These are phyloP conservation scores for Propithecus perrieri DNA, from an alignment of 2,797 vertebrate genomes.

Conservation along the genomic window DNA sequence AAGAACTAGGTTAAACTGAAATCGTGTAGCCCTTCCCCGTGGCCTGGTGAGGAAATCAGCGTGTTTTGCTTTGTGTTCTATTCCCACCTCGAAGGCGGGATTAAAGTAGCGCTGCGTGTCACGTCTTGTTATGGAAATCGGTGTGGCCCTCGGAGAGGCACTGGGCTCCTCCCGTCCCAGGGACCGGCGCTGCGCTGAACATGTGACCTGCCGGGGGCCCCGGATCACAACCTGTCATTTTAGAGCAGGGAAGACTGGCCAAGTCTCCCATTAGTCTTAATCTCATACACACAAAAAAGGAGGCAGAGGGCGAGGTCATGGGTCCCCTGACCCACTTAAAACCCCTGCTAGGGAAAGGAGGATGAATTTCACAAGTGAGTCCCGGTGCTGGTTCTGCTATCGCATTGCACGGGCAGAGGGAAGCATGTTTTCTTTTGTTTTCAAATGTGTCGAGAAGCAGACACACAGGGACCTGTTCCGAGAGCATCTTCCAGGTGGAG, in stretches of 20 bases:
- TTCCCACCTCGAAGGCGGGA: not conserved
- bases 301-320: not conserved
- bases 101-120: not conserved
- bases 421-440: not conserved
- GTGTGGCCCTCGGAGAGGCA: not conserved
- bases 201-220: not conserved
- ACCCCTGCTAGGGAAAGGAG: not conserved
- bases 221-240: not conserved
- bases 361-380: rapidly evolving
- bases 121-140: not conserved
- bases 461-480: not conserved
- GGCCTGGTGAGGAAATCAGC: not conserved
- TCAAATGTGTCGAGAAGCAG: not conserved
- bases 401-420: not conserved
- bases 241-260: not conserved
- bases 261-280: not conserved
- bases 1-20: not conserved
- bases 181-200: not conserved
- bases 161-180: not conserved
- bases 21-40: rapidly evolving
- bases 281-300: rapidly evolving
- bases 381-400: rapidly evolving
- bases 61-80: too few relatives aligned
- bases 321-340: rapidly evolving
- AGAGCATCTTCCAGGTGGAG: not conserved